Evolutionary conservation across 1,140 invertebrate genomes (phyloP), one percentile per base, ranked within the genome.

Genomic region (Lanistes nyassanus): DNA sequence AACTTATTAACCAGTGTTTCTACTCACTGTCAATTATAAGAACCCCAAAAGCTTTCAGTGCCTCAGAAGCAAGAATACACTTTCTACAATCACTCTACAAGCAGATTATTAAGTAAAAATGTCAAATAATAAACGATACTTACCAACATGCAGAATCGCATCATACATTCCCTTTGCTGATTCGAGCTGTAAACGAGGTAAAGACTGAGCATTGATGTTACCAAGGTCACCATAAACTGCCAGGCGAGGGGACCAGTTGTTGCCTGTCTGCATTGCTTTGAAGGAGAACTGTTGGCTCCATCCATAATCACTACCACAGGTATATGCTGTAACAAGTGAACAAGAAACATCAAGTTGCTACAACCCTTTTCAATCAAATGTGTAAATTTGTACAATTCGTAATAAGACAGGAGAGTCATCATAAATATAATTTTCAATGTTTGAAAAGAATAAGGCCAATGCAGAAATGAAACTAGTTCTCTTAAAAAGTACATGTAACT

Each of bases 191-290:
- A 79, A 55, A 65, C 93, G 90, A 0, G 92, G 91, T 58, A 97
- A 89, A 11, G 95, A 95, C 66, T 89, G 85, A 36, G 94, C 95
- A 91, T 97, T 97, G 80, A 93, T 93, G 89, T 94, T 96, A 1
- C 96, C 96, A 93, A 97, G 93, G 88, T 97, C 96, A 0, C 96
- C 96, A 85, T 93, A 97, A 76, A 98, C 92, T 26, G 94, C 95
- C 51, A 97, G 89, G 9, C 92, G 89, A 0, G 96, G 94, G 60
- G 92, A 91, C 95, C 96, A 97, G 34, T 92, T 81, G 11, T 16
- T 65, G n/a, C 81, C 78, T n/a, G 23, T 29, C 55, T 64, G 69
- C 81, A 82, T 79, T 4, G 82, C 76, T 4, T 53, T 76, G 62
- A 82, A 83, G n/a, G 53, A 69, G 60, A 77, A 79, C 0, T 77